Evolutionary conservation across 2,797 vertebrate genomes (phyloP).

Genomic region (Etheostoma perlongum): DNA sequence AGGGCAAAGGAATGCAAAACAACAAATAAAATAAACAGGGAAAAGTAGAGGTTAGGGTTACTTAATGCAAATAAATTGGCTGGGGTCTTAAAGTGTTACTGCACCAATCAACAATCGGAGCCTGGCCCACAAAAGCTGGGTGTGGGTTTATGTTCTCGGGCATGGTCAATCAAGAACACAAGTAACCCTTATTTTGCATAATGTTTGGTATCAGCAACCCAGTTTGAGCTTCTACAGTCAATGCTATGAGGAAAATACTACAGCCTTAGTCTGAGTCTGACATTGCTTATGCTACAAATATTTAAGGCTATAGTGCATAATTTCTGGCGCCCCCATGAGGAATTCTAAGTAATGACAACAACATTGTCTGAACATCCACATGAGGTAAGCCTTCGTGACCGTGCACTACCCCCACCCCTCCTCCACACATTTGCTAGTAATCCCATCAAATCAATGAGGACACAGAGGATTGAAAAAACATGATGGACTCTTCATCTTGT

Average conservation of each 20-base stretch:
- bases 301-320: neutral
- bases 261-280: neutral
- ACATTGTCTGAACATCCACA: too few relatives aligned
- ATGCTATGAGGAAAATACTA: constrained; percentile 27
- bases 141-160: constrained; percentile 44
- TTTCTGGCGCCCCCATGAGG: too few relatives aligned
- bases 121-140: constrained; percentile 35
- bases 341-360: too few relatives aligned
- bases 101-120: constrained; percentile 51
- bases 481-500: too few relatives aligned
- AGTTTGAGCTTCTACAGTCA: constrained; percentile 29
- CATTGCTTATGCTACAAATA: constrained; percentile 33
- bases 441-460: too few relatives aligned
- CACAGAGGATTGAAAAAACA: too few relatives aligned
- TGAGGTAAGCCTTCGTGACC: too few relatives aligned
- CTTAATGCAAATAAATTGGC: constrained; percentile 72
- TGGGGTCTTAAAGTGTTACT: constrained; percentile 49
- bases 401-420: too few relatives aligned
- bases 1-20: constrained; percentile 61
- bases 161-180: constrained; percentile 47
- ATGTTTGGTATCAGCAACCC: constrained; percentile 49
- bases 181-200: constrained; percentile 54
- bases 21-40: constrained; percentile 57
- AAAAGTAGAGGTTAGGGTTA: constrained; percentile 49
- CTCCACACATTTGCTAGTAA: too few relatives aligned